phyloP scores from a whole-genome alignment of 1,140 invertebrate genomes.

The Leptinotarsa lineolata region DNA sequence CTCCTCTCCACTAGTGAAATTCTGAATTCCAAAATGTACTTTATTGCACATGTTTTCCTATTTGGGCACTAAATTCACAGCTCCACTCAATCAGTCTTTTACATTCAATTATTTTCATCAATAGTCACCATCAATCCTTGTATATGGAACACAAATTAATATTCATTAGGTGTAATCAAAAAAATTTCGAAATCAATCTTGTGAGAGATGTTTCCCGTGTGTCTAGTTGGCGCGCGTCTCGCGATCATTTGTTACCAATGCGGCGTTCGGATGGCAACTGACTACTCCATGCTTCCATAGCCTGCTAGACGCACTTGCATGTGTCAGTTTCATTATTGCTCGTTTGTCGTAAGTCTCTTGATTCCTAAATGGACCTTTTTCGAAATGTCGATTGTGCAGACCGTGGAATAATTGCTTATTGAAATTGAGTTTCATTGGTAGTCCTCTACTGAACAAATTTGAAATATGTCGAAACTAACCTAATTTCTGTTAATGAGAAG shows the following conservation, averaged over 20 bases:
- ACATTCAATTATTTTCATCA: not conserved
- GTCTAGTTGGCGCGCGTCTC: slow-evolving; percentile 20
- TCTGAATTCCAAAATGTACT: slow-evolving; percentile 2
- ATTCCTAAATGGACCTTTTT: slow-evolving; percentile 17
- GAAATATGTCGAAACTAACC: too few relatives aligned
- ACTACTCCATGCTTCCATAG: slow-evolving; percentile 29
- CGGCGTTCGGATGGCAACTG: slow-evolving; percentile 29
- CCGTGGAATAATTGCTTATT: slow-evolving; percentile 4
- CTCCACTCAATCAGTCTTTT: slow-evolving; percentile 17
- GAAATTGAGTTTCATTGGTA: not conserved
- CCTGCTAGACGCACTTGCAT: slow-evolving; percentile 24
- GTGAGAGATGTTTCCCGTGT: slow-evolving; percentile 17
- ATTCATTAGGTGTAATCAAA: too few relatives aligned
- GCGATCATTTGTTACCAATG: slow-evolving; percentile 29
- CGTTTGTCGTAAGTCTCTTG: slow-evolving; percentile 15
- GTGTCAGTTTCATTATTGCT: slow-evolving; percentile 24
- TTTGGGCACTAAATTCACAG: slow-evolving; percentile 21
- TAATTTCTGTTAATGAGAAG: too few relatives aligned
- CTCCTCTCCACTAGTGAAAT: not conserved
- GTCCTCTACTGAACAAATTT: too few relatives aligned
- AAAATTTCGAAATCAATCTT: not conserved
- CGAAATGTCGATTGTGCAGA: slow-evolving; percentile 5
- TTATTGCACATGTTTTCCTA: slow-evolving; percentile 21
- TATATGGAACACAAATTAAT: too few relatives aligned
- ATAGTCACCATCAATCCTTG: not conserved